A percentile compares a stretch with the other conserved stretches of the same genome.
These are phyloP conservation scores for Sycophila sp. DNA, from an alignment of 1,140 invertebrate genomes.

Conservation along the genomic window DNA sequence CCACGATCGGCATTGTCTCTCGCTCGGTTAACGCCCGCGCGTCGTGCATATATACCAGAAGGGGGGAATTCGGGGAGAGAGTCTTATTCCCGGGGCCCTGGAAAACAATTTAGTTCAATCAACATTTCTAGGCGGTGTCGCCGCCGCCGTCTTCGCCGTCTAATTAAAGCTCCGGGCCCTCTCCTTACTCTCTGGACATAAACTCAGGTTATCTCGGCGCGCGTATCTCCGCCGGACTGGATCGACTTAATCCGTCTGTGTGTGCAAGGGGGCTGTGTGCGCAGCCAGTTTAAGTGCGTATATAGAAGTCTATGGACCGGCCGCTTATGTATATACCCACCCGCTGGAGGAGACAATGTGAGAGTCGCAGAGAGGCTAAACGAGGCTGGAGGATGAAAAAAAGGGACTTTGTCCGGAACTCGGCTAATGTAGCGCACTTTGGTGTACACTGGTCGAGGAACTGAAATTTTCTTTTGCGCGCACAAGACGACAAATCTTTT, in stretches of 20 bases:
- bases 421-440: background rate
- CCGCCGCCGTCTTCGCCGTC: constrained; percentile 62
- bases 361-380: background rate
- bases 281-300: constrained; percentile 20
- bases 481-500: no score
- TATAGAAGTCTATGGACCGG: background rate
- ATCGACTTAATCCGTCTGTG: constrained; percentile 56
- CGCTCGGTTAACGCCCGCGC: constrained; percentile 42
- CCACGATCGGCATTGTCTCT: constrained; percentile 63
- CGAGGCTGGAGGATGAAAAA: background rate
- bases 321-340: background rate
- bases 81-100: constrained; percentile 48
- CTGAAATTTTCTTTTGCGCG: no score
- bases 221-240: constrained; percentile 52
- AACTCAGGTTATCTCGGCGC: constrained; percentile 61
- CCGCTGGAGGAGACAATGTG: background rate
- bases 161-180: constrained; percentile 64
- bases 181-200: constrained; percentile 56
- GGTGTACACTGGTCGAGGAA: background rate
- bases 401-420: background rate
- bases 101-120: constrained; percentile 69
- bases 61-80: constrained; percentile 3
- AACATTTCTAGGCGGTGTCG: constrained; percentile 61
- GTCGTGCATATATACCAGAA: background rate
- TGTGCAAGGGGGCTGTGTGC: no score